Evolutionary conservation across 2,113 vertebrate species (phyloP).

Genomic region (human): DNA sequence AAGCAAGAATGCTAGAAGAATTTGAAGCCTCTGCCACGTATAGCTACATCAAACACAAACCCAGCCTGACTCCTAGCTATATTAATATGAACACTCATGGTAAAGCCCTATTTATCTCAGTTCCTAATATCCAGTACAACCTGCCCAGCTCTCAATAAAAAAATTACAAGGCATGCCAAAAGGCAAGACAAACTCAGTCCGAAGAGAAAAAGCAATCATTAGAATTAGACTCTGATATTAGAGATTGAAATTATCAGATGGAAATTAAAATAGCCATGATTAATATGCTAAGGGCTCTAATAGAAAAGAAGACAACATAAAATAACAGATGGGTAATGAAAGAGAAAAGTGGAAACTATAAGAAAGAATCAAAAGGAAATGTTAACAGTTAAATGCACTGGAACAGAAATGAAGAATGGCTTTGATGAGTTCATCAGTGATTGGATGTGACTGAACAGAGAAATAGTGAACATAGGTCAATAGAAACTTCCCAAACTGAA

Average conservation of each 20-base stretch:
- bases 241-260: background rate
- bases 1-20: background rate
- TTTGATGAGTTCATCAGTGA: background rate
- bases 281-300: background rate
- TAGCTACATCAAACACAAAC: background rate
- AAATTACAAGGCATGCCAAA: background rate
- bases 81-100: background rate
- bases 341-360: background rate
- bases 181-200: background rate
- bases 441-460: background rate
- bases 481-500: background rate
- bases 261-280: background rate
- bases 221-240: background rate
- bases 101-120: background rate
- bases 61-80: background rate
- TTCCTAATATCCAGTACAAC: background rate
- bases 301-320: background rate
- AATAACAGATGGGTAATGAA: background rate
- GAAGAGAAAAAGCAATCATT: background rate
- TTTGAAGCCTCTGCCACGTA: background rate
- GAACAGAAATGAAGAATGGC: background rate
- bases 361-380: background rate
- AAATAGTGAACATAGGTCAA: background rate
- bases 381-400: background rate
- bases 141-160: conserved; percentile 2